Base-by-base conservation (phyloP, 2,797 vertebrate species). In the Kryptolebias ocellatus region DNA sequence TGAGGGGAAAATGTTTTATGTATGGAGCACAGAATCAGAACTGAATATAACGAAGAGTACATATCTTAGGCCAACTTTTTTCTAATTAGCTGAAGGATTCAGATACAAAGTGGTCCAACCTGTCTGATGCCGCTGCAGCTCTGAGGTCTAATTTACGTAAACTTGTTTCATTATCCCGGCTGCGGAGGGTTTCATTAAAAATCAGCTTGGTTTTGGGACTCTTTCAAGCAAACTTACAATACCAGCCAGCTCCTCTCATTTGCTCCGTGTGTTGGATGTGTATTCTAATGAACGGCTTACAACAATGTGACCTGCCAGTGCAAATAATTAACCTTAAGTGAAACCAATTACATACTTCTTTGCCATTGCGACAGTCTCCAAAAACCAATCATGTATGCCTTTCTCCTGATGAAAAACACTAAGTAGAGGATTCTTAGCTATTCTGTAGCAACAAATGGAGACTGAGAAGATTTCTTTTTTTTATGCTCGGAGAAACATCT, bases 291-390 rank as follows among this genome's bases (percentile, higher is more conserved):
- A 94, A 92, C 78, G 85, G 79, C 90, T 93, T 93, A 94, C 92
- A 94, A 94, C 92, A 94, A 93, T 90, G 90, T 80, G 87, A 92
- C 88, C 92, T 93, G 92, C 91, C 92, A 93, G 92, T 81, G 86
- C 92, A 94, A 94, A 94, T 92, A 93, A 95, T 94, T 93, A 93
- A 93, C 92, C 90, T 90, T 90, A 93, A 93, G 84, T 92, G 91
- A 92, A 94, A 93, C 92, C 93, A 94, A 93, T 94, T 94, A 93
- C 90, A 91, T 91, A 87, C 87, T 88, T 90, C 91, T 90, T 84
- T 90, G 85, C 89, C 70, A 74, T 87, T 17, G 76, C 78, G 64
- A 87, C 81, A 86, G 79, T 81, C 80, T 89, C 78, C 39, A 84
- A 83, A 60, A 90, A 84, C 86, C 87, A 90, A 89, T 93, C 91